These are phyloP conservation scores for Saimiri boliviensis DNA, from an alignment of 2,113 vertebrate genomes.

Conservation along the genomic window DNA sequence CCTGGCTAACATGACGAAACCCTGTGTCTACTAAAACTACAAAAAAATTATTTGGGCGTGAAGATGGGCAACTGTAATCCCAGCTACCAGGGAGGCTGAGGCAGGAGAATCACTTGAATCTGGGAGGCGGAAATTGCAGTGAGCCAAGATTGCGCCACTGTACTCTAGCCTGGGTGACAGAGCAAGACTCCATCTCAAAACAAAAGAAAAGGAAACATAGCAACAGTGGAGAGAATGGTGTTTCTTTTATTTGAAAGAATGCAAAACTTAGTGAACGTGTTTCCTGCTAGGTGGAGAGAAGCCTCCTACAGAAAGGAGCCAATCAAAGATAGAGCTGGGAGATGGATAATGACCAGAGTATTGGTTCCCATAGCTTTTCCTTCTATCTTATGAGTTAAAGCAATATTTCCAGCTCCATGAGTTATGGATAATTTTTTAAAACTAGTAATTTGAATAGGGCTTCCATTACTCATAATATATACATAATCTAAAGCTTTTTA, in stretches of 20 bases:
- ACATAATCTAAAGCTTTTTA: background rate
- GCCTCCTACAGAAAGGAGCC: background rate
- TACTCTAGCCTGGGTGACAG: too few species aligned
- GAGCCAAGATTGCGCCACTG: too few species aligned
- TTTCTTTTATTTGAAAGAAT: background rate
- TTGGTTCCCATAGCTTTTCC: background rate
- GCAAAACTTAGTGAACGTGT: background rate
- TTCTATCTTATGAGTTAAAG: background rate
- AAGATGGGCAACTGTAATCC: too few species aligned
- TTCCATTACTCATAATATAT: background rate
- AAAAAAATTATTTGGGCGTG: too few species aligned
- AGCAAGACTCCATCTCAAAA: too few species aligned
- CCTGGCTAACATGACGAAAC: too few species aligned
- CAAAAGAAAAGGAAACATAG: background rate
- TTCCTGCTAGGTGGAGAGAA: background rate
- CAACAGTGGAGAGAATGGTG: background rate
- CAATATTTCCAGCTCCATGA: background rate
- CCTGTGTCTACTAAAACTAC: too few species aligned
- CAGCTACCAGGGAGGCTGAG: too few species aligned
- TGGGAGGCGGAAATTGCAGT: too few species aligned
- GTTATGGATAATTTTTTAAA: background rate
- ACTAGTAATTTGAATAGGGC: background rate
- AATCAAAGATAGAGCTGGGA: background rate
- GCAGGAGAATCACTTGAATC: too few species aligned
- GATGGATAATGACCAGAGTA: background rate